phyloP scores from a whole-genome alignment of 2,797 vertebrate species.

The Sebastes aleutianus region DNA sequence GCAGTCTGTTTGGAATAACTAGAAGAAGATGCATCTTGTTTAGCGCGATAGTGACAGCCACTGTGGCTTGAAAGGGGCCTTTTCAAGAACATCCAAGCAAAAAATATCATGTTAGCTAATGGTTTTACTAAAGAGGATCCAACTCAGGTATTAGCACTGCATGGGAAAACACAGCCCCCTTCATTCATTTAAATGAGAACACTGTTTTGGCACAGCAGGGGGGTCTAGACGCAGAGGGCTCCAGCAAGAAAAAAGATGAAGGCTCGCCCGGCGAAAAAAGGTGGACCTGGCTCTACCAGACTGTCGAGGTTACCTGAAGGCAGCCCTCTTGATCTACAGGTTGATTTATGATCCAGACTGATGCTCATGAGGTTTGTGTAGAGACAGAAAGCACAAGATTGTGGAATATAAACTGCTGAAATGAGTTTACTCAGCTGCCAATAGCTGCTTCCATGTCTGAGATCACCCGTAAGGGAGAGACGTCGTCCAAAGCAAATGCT shows the following conservation, averaged over 20 bases:
- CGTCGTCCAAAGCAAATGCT: not conserved
- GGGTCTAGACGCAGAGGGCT: not conserved
- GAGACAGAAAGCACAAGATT: not conserved
- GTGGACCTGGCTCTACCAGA: not conserved
- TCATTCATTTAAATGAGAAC: not conserved
- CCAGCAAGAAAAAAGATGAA: not conserved
- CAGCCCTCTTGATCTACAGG: not conserved
- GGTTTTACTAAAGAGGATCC: not conserved
- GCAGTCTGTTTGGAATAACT: constrained; percentile 40
- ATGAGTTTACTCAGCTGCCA: not conserved
- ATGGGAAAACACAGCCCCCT: not conserved
- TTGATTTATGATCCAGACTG: not conserved
- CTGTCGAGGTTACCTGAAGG: not conserved
- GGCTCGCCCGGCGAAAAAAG: not conserved
- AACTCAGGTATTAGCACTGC: not conserved
- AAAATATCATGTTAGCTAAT: not conserved
- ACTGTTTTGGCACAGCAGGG: not conserved
- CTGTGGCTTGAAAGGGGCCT: constrained; percentile 2
- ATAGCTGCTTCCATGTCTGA: not conserved
- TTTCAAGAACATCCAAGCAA: not conserved
- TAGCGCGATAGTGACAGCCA: constrained; percentile 16
- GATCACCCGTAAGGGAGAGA: not conserved
- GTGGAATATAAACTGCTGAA: not conserved
- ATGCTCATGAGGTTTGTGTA: not conserved
- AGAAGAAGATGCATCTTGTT: constrained; percentile 31